Base-by-base conservation (phyloP, 2,888 invertebrate genomes). In the Apodemia hepburni region DNA sequence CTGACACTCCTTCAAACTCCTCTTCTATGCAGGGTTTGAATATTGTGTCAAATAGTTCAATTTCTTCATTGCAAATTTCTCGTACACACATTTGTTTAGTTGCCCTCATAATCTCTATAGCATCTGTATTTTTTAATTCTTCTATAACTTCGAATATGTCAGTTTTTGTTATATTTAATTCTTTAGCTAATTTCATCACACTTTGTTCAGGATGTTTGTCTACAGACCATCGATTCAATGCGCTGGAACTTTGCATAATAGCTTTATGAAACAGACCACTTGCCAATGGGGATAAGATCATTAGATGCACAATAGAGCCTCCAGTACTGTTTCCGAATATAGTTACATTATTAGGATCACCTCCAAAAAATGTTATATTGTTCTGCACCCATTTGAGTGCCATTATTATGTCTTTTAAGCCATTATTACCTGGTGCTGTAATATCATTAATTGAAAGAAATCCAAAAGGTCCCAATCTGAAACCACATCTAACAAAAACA, bases 201-300 rank as follows among this genome's bases (percentile, higher is more conserved):
- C 76, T 67, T 59, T 77, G 77, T 8, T 73, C 69, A 11, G 90
- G 88, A 66, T 87, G 88, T 70, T 82, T 86, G 2, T 76, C 66
- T 61, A 90, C 64, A 18, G 84, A 78, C 86, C 87, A 90, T 69
- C 78, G 85, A 68, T 87, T 87, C 33, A 90, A 73, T 18, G 89
- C 87, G 69, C 85, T 81, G 6, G 83, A 85, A 70, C 91, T 90
- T 76, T 91, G 89, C 62, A 88, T 77, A 49, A 92, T 86, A 7
- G 84, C 87, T 74, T 87, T 89, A 66, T 92, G 90, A 68, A 91
- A 92, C 18, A 91, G 72, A 22, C 91, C 91, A 17, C 77, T 69
- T 4, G 92, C 88, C 84, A 89, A 85, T 1, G 91, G 90, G 1
- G 92, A 92, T 6, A 92, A 70, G 77, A 87, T 85, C 79, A 92